These are phyloP conservation scores for Campaea margaritaria DNA, from an alignment of 2,888 invertebrate genomes.

Conservation along the genomic window DNA sequence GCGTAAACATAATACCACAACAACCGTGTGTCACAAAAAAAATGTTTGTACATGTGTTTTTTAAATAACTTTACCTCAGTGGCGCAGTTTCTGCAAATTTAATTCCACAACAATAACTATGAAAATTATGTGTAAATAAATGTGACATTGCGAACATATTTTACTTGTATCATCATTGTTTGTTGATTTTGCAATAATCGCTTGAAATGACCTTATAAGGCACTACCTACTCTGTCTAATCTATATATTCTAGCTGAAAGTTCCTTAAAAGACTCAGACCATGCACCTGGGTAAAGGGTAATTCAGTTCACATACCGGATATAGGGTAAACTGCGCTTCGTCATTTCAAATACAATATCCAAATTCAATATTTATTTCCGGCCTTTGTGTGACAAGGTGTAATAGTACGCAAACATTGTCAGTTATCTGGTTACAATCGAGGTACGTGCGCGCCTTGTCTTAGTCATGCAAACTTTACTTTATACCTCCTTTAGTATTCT, in stretches of 20 bases:
- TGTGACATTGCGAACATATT: constrained; percentile 29
- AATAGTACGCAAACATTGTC: constrained; percentile 33
- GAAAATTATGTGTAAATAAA: constrained; percentile 8
- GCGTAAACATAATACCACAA: constrained; percentile 52
- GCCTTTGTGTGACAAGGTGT: constrained; percentile 33
- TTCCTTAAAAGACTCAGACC: no score
- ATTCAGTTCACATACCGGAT: neutral
- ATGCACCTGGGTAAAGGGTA: constrained; percentile 1
- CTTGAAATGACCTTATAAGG: neutral
- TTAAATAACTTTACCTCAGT: constrained; percentile 43
- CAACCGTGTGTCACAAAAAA: constrained; percentile 11
- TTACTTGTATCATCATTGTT: constrained; percentile 33
- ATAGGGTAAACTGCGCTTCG: constrained; percentile 5
- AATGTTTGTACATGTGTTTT: constrained; percentile 58
- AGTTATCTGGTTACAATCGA: constrained; percentile 36
- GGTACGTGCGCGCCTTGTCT: constrained; percentile 29
- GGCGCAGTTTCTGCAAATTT: constrained; percentile 51
- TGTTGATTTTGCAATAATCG: constrained; percentile 1
- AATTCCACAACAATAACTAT: constrained; percentile 32
- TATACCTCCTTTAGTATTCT: no score
- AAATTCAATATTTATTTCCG: constrained; percentile 40
- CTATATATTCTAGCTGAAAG: neutral
- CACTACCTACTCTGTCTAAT: no score
- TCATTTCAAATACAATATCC: constrained; percentile 16
- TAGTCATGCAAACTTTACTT: constrained; percentile 44